A percentile compares a stretch with the other conserved stretches of the same genome.
phyloP scores from a whole-genome alignment of 2,888 invertebrate species.

The Hirtodrosophila cameraria region DNA sequence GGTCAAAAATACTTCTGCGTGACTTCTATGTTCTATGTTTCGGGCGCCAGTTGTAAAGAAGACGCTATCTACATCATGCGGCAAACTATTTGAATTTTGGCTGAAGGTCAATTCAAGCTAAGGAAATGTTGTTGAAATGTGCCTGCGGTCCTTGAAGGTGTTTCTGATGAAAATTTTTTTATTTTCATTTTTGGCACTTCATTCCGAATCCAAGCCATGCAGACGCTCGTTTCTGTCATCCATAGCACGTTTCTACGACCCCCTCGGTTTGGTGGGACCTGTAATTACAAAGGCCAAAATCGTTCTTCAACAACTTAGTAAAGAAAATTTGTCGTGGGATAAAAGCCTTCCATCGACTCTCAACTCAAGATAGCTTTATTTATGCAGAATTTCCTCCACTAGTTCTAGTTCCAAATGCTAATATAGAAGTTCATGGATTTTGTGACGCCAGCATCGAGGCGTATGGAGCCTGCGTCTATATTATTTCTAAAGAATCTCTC shows the following conservation, averaged over 20 bases:
- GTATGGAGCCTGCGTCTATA: too few relatives aligned
- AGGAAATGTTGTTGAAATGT: not conserved
- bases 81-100: not conserved
- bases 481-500: too few relatives aligned
- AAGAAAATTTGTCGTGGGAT: not conserved
- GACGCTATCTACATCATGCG: not conserved
- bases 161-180: not conserved
- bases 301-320: not conserved
- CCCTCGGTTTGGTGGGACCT: not conserved
- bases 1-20: too few relatives aligned
- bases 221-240: not conserved
- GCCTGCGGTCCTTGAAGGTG: not conserved
- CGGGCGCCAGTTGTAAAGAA: not conserved
- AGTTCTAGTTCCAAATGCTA: too few relatives aligned
- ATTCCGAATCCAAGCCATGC: not conserved
- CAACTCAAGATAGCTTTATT: too few relatives aligned
- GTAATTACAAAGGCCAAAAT: not conserved
- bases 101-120: not conserved
- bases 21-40: too few relatives aligned
- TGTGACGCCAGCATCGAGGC: too few relatives aligned
- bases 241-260: not conserved
- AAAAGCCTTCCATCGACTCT: not conserved
- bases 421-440: too few relatives aligned
- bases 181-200: not conserved
- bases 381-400: too few relatives aligned